Evolutionary conservation across 1,140 invertebrate genomes (phyloP), one percentile per base, ranked within the genome.

Genomic region (Oreohelix idahoensis): DNA sequence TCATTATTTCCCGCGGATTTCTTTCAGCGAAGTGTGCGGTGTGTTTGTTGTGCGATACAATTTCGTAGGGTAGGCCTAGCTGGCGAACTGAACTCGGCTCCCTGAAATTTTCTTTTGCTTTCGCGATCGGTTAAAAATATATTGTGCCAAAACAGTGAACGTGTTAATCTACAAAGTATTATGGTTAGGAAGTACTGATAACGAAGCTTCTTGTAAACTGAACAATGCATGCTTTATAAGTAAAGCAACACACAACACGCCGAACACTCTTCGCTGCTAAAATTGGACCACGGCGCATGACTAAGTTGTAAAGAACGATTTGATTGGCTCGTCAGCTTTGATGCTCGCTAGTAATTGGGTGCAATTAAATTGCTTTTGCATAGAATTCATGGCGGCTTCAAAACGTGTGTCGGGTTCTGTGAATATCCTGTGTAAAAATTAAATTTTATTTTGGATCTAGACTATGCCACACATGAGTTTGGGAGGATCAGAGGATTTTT

Each of bases 391-490:
- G 90, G 90, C 90, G 89, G 90, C 90, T 89, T 90, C 90, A 90
- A 90, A 91, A 91, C 90, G 90, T 90, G 89, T 90, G 88, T 88
- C 79, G 85, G 80, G 84, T 83, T 85, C 81, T 78, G 85, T 84
- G 80, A 73, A 83, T 83, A 84, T 84, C 78, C 79, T 87, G 85
- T 87, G 84, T 84, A 83, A 83, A 85, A 85, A 85, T 84, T 83
- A 84, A 83, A 80, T 94, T 86, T 82, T 83, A 76, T 87, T 73
- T 51, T 77, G 84, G 84, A 87, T 86, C 89, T 90, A 90, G 94
- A 95, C 95, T 93, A 96, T 96, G 96, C 96, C 96, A 94, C 96
- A 96, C 95, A 96, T 96, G 94, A 95, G 94, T 93, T 95, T 94
- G 91, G 94, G 94, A 92, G 92, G 91, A 86, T 96, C 96, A 90